Conservation (phyloP, 2,888 invertebrate species). For the Andrena minutula region DNA sequence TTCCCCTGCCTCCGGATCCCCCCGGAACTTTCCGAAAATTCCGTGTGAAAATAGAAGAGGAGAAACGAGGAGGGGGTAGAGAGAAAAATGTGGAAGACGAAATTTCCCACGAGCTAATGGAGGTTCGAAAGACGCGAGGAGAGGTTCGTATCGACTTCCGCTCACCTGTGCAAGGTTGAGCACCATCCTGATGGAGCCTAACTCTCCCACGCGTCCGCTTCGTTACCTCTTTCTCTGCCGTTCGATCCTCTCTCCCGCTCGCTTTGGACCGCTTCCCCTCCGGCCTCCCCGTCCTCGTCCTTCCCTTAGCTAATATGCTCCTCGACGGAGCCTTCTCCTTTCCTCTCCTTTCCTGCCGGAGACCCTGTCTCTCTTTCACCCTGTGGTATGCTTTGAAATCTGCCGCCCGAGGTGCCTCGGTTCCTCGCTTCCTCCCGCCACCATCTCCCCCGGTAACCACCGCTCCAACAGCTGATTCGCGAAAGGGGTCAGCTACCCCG, state of each 20-base stretch:
- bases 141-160: constrained; percentile 67
- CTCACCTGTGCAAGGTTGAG: constrained; percentile 81
- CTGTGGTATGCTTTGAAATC: constrained; percentile 78
- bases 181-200: constrained; percentile 76
- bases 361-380: constrained; percentile 41
- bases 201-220: constrained; percentile 81
- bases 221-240: constrained; percentile 17
- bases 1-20: no score
- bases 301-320: constrained; percentile 23
- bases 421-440: constrained; percentile 8
- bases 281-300: constrained; percentile 14
- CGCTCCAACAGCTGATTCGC: constrained; percentile 77
- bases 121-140: constrained; percentile 44
- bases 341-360: constrained; percentile 43
- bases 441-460: constrained; percentile 47
- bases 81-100: constrained; percentile 28
- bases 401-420: constrained; percentile 68
- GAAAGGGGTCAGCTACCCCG: constrained; percentile 76
- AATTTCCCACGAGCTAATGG: constrained; percentile 66
- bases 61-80: neutral
- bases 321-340: constrained; percentile 70
- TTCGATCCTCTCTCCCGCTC: constrained; percentile 18
- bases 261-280: constrained; percentile 26
- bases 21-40: neutral
- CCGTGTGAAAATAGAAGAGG: neutral